Evolutionary conservation across 2,113 vertebrate genomes (phyloP).

Genomic region (Strix aluco): DNA sequence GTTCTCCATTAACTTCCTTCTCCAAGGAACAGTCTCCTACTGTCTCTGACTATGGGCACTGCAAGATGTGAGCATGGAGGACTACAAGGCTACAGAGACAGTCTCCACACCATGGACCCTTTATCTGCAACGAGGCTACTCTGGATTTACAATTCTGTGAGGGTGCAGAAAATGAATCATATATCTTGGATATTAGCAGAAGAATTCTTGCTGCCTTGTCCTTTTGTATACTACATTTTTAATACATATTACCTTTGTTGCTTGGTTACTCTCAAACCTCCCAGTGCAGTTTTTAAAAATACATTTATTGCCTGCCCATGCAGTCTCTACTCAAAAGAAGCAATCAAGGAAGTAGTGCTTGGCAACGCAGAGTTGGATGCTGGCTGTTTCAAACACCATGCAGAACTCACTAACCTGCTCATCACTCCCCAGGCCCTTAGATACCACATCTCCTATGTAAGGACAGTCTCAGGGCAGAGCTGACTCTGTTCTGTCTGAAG

Average conservation of each 20-base stretch:
- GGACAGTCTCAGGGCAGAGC: neutral
- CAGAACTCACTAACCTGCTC: neutral
- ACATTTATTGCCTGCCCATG: neutral
- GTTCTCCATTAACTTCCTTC: neutral
- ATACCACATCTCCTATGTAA: rapidly evolving
- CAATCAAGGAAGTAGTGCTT: neutral
- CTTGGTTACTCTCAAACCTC: neutral
- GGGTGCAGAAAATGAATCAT: neutral
- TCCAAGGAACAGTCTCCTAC: neutral
- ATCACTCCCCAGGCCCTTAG: neutral
- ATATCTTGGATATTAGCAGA: neutral
- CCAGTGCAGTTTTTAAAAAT: neutral
- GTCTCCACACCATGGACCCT: neutral
- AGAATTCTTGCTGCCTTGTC: neutral
- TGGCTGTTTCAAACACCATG: neutral
- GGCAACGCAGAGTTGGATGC: neutral
- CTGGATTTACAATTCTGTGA: neutral
- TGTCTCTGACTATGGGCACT: neutral
- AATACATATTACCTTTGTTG: neutral
- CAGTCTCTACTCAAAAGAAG: neutral
- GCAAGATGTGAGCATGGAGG: neutral
- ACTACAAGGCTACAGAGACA: neutral
- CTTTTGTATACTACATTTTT: neutral
- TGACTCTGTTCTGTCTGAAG: neutral
- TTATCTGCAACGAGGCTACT: neutral